Conservation (phyloP, 2,113 vertebrate genomes). For the Okapia johnstoni region DNA sequence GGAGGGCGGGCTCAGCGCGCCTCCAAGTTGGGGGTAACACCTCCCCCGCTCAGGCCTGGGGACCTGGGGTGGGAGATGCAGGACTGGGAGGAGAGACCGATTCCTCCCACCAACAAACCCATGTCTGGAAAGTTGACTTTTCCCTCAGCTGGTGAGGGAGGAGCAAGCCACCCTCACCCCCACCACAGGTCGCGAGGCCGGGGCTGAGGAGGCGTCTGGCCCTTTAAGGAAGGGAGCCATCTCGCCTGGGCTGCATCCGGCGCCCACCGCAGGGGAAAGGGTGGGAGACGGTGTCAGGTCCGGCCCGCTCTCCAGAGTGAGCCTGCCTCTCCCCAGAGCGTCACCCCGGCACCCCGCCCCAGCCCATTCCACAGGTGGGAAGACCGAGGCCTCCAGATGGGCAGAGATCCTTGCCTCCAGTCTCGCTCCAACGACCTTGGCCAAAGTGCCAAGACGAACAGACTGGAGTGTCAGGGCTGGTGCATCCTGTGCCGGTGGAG, state of each 20-base stretch:
- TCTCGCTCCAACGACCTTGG: background rate
- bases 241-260: background rate
- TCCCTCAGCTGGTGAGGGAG: background rate
- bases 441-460: background rate
- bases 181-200: background rate
- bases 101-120: background rate
- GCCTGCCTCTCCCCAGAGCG: background rate
- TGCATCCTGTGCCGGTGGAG: background rate
- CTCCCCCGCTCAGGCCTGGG: rapidly evolving
- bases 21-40: background rate
- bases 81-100: background rate
- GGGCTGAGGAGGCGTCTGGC: background rate
- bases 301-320: background rate
- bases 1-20: slow-evolving; percentile 8
- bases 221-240: background rate
- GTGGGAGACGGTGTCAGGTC: slow-evolving; percentile 14
- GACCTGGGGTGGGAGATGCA: background rate
- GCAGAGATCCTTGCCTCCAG: background rate
- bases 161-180: background rate
- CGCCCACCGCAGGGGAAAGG: background rate
- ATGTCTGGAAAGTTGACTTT: slow-evolving; percentile 14
- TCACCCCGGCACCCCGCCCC: no score
- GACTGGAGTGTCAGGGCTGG: background rate
- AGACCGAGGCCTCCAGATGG: background rate
- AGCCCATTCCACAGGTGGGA: background rate